Percentiles rank a stretch among this genome's conserved stretches.
phyloP scores from a whole-genome alignment of 1,140 invertebrate genomes.

The Thereuonema tuberculata region DNA sequence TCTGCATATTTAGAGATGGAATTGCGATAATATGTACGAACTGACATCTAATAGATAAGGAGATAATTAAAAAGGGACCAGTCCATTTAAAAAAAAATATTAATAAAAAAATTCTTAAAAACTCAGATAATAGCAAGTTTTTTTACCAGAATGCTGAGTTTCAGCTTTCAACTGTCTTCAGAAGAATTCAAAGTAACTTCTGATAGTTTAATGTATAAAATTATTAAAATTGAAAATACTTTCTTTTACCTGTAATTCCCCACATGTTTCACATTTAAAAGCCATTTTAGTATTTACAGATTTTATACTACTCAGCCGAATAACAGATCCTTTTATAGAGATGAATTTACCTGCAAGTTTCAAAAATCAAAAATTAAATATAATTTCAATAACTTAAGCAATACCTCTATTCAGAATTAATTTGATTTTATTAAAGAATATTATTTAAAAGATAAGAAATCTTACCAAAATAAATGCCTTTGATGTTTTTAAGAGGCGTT shows the following conservation, averaged over 20 bases:
- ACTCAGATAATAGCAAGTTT: too few species aligned
- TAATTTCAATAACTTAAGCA: background rate
- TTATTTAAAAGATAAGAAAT: too few species aligned
- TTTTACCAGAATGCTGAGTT: conserved; percentile 64
- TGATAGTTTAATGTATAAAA: conserved; percentile 37
- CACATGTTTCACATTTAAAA: conserved; percentile 61
- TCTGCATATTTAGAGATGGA: too few species aligned
- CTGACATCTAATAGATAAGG: too few species aligned
- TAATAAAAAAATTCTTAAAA: too few species aligned
- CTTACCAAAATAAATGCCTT: conserved; percentile 63
- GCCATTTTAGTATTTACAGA: conserved; percentile 58
- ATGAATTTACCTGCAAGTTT: conserved; percentile 75
- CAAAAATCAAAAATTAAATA: conserved; percentile 33
- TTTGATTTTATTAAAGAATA: conserved; percentile 2
- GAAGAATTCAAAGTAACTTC: conserved; percentile 47
- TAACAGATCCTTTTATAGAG: conserved; percentile 69
- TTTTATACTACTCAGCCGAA: conserved; percentile 59
- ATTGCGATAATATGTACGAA: too few species aligned
- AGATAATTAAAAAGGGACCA: too few species aligned
- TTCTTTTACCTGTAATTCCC: conserved; percentile 45
- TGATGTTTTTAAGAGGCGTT: conserved; percentile 53
- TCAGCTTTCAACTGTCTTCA: conserved; percentile 52
- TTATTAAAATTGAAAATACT: conserved; percentile 40
- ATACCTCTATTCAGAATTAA: background rate
- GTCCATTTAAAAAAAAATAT: too few species aligned